Percentiles rank a stretch among this genome's conserved stretches.
phyloP scores from a whole-genome alignment of 1,140 invertebrate species.

The Halyomorpha halys region DNA sequence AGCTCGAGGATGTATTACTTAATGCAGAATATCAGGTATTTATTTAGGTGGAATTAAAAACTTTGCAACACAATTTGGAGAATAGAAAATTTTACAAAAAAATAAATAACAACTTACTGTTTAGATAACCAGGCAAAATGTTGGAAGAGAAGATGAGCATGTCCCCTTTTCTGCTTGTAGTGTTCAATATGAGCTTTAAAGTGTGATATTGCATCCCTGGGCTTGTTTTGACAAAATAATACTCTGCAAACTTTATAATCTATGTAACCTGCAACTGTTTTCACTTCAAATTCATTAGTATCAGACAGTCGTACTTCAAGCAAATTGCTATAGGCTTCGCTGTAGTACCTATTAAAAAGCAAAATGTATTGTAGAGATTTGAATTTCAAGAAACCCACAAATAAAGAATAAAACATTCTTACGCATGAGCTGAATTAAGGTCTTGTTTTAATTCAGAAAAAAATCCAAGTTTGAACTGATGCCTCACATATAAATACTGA shows the following conservation, averaged over 20 bases:
- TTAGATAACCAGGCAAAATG: conserved; percentile 94
- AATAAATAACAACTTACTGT: conserved; percentile 50
- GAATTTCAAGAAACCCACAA: neutral
- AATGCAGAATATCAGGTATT: too few species aligned
- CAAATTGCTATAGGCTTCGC: conserved; percentile 81
- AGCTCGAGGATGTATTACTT: too few species aligned
- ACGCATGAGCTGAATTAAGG: conserved; percentile 52
- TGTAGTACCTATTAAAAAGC: conserved; percentile 67
- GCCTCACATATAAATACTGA: conserved; percentile 83
- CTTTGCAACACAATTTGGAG: too few species aligned
- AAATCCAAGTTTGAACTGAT: conserved; percentile 86
- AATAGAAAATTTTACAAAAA: neutral
- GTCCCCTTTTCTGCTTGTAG: conserved; percentile 67
- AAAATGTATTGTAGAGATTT: conserved; percentile 25
- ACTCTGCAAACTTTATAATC: conserved; percentile 91
- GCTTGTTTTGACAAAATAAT: conserved; percentile 76
- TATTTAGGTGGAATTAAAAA: too few species aligned
- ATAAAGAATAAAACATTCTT: neutral
- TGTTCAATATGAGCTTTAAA: conserved; percentile 83
- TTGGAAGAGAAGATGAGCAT: conserved; percentile 79
- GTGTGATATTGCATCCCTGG: conserved; percentile 87
- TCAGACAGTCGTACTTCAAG: conserved; percentile 79
- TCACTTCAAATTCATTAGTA: conserved; percentile 84
- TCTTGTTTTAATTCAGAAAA: conserved; percentile 53
- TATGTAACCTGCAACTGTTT: conserved; percentile 87